Percentiles rank a stretch among this genome's conserved stretches.
phyloP scores from a whole-genome alignment of 2,888 invertebrate genomes.

The Limenitis camilla region DNA sequence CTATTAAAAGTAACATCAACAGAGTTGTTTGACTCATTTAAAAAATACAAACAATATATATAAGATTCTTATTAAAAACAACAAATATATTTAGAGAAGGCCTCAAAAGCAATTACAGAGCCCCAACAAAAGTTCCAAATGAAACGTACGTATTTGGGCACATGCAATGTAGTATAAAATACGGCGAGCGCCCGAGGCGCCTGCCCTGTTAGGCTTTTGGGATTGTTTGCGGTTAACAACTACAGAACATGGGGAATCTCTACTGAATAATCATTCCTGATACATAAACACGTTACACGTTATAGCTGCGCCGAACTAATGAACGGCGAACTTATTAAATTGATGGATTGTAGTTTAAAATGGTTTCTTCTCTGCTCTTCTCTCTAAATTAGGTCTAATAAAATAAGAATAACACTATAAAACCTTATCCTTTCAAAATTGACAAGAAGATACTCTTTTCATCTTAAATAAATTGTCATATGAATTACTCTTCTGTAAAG shows the following conservation, averaged over 20 bases:
- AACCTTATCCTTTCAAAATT: no score
- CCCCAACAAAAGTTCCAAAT: slow-evolving; percentile 28
- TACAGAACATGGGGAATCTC: slow-evolving; percentile 9
- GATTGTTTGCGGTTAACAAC: slow-evolving; percentile 16
- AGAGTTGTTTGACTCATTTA: no score
- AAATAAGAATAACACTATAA: no score
- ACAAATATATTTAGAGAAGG: slow-evolving; percentile 19
- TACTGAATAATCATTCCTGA: slow-evolving; percentile 7
- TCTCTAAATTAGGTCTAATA: no score
- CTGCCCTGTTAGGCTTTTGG: slow-evolving; percentile 9
- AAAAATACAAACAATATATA: no score
- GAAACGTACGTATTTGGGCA: slow-evolving; percentile 13
- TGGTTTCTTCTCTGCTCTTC: no score
- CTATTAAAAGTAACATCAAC: no score
- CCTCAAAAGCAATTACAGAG: slow-evolving; percentile 37
- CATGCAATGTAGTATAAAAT: slow-evolving; percentile 13
- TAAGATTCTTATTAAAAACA: neutral
- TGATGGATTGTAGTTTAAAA: no score
- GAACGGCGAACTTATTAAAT: neutral
- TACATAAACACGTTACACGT: neutral
- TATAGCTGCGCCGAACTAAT: neutral
- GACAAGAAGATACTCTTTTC: no score
- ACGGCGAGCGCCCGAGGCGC: slow-evolving; percentile 13
- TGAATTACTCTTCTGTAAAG: no score
- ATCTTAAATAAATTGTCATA: no score